These are phyloP conservation scores for Andrena dorsata DNA, from an alignment of 2,888 invertebrate genomes.

Conservation along the genomic window DNA sequence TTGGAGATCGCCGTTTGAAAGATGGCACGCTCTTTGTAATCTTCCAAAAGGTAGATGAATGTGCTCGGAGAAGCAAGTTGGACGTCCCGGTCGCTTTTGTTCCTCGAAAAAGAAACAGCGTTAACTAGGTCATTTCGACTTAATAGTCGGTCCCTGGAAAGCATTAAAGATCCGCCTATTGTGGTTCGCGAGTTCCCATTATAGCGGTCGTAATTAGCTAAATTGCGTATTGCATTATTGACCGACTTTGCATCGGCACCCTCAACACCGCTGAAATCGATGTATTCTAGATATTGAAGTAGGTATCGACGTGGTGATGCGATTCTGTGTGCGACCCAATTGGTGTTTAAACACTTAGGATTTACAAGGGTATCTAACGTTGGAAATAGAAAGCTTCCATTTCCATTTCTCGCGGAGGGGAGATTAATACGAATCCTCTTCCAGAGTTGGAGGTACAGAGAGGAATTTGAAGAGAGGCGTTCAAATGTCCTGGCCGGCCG, in stretches of 20 bases:
- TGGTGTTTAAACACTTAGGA: neutral
- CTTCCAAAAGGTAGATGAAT: neutral
- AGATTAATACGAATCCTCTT: neutral
- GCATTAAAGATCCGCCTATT: constrained; percentile 39
- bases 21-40: neutral
- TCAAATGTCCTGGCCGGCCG: neutral
- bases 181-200: constrained; percentile 21
- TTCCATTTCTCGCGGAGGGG: neutral
- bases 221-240: constrained; percentile 20
- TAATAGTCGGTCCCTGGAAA: constrained; percentile 19
- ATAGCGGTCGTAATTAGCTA: constrained; percentile 23
- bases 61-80: neutral
- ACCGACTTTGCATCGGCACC: neutral
- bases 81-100: neutral
- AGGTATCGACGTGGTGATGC: constrained; percentile 5
- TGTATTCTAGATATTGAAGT: neutral
- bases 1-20: too few species aligned
- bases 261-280: neutral
- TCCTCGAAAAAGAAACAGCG: constrained; percentile 27
- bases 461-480: neutral
- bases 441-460: neutral
- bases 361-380: too few species aligned
- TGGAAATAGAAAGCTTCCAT: neutral
- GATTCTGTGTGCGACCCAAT: neutral
- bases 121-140: constrained; percentile 43